phyloP scores from a whole-genome alignment of 2,113 vertebrate species.

The Prunella himalayana region DNA sequence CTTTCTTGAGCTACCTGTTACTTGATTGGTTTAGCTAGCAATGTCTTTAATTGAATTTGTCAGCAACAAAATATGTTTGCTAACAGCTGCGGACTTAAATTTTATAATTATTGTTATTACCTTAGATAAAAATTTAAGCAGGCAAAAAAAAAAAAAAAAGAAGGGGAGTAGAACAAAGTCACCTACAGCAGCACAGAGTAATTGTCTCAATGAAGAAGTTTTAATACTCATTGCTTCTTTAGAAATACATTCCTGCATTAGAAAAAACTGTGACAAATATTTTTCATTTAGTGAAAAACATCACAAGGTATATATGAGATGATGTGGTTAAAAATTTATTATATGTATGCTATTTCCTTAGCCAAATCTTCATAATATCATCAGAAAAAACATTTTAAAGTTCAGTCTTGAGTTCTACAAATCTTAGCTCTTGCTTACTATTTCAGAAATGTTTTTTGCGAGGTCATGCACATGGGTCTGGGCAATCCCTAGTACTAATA shows the following conservation, averaged over 20 bases:
- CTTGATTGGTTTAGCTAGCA: slow-evolving; percentile 52
- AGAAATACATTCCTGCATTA: neutral
- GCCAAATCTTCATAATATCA: neutral
- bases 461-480: neutral
- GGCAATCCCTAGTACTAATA: neutral
- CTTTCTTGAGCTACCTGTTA: slow-evolving; percentile 55
- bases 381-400: neutral
- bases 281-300: neutral
- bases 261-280: neutral
- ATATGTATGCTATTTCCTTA: neutral
- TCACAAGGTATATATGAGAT: neutral
- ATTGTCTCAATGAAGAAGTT: neutral
- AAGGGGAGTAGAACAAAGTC: slow-evolving; percentile 2
- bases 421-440: neutral
- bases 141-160: neutral
- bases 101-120: slow-evolving; percentile 64
- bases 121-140: slow-evolving; percentile 62
- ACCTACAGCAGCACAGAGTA: neutral
- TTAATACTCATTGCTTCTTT: neutral
- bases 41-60: slow-evolving; percentile 67
- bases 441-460: neutral
- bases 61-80: slow-evolving; percentile 53
- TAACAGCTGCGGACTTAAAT: slow-evolving; percentile 53
- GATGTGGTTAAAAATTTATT: neutral
- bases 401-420: neutral